Conservation (phyloP, 2,113 vertebrate species). For the Typhlomys cinereus region DNA sequence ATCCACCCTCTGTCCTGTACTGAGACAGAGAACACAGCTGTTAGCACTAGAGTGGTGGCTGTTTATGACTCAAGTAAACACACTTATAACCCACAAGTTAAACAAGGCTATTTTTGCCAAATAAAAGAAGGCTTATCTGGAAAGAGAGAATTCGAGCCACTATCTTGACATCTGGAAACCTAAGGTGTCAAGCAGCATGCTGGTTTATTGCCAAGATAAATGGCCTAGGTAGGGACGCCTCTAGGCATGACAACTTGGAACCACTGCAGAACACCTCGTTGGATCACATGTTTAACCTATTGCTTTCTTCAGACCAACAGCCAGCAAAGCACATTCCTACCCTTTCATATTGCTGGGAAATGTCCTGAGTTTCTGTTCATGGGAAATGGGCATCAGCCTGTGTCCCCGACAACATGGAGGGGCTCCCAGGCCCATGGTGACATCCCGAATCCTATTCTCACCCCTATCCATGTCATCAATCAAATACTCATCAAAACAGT, state of each 20-base stretch:
- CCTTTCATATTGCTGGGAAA: background rate
- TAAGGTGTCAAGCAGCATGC: background rate
- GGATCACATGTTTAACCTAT: background rate
- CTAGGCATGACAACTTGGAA: background rate
- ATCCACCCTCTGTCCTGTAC: background rate
- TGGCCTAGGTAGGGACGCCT: background rate
- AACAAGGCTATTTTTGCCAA: background rate
- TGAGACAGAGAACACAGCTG: background rate
- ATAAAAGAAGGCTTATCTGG: background rate
- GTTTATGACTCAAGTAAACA: background rate
- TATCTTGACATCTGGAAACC: background rate
- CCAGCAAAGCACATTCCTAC: background rate
- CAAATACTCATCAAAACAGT: background rate
- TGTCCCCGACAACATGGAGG: background rate
- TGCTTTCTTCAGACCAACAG: background rate
- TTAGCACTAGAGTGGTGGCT: background rate
- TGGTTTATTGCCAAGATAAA: slow-evolving; percentile 11
- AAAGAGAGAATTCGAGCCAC: background rate
- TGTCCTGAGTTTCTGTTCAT: background rate
- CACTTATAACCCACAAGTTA: background rate
- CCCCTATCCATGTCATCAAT: too few species aligned
- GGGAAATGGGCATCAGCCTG: background rate
- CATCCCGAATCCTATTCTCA: too few species aligned
- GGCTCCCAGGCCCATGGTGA: background rate
- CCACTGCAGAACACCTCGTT: background rate